These are phyloP conservation scores for Craniophora ligustri DNA, from an alignment of 2,888 invertebrate genomes.

Conservation along the genomic window DNA sequence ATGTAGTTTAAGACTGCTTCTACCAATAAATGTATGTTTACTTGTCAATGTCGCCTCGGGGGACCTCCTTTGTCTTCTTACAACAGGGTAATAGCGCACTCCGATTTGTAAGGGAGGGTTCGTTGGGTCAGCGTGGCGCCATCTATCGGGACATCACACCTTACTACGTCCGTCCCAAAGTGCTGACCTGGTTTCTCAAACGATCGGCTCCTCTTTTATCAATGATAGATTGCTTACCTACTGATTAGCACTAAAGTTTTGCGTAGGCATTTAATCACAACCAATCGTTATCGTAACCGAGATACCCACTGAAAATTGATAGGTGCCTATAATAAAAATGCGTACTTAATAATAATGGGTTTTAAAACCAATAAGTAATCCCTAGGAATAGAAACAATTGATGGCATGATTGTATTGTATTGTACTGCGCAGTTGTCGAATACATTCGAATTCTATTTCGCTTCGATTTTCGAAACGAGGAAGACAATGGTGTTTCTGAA, in stretches of 20 bases:
- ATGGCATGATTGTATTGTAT: no score
- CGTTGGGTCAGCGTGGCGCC: conserved; percentile 33
- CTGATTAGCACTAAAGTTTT: conserved; percentile 36
- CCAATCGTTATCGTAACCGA: conserved; percentile 31
- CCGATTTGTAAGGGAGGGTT: conserved; percentile 1
- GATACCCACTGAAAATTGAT: not conserved
- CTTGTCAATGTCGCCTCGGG: conserved; percentile 8
- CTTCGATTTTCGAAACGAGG: no score
- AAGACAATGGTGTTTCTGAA: no score
- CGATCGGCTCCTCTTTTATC: conserved; percentile 39
- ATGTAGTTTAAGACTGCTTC: no score
- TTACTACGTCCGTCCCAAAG: conserved; percentile 4
- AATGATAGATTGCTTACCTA: conserved; percentile 41
- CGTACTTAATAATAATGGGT: no score
- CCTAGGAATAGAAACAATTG: no score
- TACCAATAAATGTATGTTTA: not conserved
- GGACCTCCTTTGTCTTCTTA: conserved; percentile 4
- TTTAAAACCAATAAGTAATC: no score
- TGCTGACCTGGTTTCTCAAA: conserved; percentile 43
- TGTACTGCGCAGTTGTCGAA: no score
- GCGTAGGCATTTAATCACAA: conserved; percentile 35
- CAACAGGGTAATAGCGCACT: conserved; percentile 10
- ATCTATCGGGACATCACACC: conserved; percentile 12
- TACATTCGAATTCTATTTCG: no score
- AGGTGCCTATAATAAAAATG: not conserved